A percentile compares a stretch with the other conserved stretches of the same genome.
These are phyloP conservation scores for Drosophila peninsularis DNA, from an alignment of 2,888 invertebrate species.

Conservation along the genomic window DNA sequence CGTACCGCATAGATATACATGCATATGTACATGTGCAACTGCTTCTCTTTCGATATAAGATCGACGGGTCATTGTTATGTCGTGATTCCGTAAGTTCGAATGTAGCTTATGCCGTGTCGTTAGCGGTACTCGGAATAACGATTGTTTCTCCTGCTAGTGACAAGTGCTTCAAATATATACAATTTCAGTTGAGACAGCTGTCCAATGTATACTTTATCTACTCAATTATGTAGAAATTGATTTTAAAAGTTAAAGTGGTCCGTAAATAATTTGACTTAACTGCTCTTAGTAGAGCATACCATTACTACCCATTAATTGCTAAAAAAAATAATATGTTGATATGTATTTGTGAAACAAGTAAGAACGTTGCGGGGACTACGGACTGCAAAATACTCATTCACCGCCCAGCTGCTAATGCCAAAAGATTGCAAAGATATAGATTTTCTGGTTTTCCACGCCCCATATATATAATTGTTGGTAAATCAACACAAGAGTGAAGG, in stretches of 20 bases:
- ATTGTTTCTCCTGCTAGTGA: not conserved
- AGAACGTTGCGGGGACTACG: no score
- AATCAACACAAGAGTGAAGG: no score
- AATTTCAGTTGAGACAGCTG: not conserved
- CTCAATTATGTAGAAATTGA: not conserved
- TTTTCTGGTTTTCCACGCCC: no score
- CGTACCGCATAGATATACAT: not conserved
- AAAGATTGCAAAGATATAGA: no score
- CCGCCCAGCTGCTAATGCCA: no score
- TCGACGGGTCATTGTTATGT: slow-evolving; percentile 39
- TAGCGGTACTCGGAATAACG: not conserved
- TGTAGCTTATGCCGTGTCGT: not conserved
- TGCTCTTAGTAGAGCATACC: not conserved
- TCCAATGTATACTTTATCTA: not conserved
- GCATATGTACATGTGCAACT: not conserved
- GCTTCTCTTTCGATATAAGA: slow-evolving; percentile 3
- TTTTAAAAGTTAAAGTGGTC: not conserved
- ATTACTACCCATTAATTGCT: not conserved
- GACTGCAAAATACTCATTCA: no score
- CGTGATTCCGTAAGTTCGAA: slow-evolving; percentile 29
- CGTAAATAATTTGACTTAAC: not conserved
- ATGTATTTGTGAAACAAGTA: no score
- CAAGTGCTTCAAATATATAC: not conserved
- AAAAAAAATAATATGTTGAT: no score
- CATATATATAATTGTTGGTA: no score